Conservation (phyloP, 2,888 invertebrate species). For the Latrodectus elegans region DNA sequence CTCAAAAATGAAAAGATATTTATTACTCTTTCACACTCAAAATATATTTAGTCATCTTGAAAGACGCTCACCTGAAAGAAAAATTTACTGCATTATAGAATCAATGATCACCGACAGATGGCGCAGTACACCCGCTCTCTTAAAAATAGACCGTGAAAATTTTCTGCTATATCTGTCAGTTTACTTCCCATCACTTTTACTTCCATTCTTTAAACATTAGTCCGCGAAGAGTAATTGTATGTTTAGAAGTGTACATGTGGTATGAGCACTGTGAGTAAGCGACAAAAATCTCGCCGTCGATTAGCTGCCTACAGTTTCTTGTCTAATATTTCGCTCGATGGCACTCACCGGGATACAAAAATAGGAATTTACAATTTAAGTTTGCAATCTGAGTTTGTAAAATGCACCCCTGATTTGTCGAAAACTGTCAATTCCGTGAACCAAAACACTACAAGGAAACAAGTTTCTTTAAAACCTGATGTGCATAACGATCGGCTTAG, state of each 20-base stretch:
- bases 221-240: conserved; percentile 20
- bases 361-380: conserved; percentile 74
- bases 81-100: not conserved
- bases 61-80: too few species aligned
- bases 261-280: conserved; percentile 73
- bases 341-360: conserved; percentile 82
- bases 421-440: conserved; percentile 23
- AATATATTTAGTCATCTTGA: too few species aligned
- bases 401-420: conserved; percentile 42
- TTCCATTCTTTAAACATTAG: conserved; percentile 16
- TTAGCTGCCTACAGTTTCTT: conserved; percentile 88
- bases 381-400: conserved; percentile 55
- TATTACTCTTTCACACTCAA: too few species aligned
- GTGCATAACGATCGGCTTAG: conserved; percentile 44
- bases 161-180: not conserved
- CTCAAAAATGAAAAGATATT: too few species aligned
- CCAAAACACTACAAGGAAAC: conserved; percentile 35
- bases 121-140: conserved; percentile 14
- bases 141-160: conserved; percentile 7
- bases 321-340: conserved; percentile 95
- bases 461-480: conserved; percentile 21
- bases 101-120: conserved; percentile 24
- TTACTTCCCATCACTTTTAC: conserved; percentile 20
- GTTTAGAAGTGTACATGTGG: conserved; percentile 56
- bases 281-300: conserved; percentile 73